Evolutionary conservation across 2,113 vertebrate species (phyloP).

Genomic region (Parus major): DNA sequence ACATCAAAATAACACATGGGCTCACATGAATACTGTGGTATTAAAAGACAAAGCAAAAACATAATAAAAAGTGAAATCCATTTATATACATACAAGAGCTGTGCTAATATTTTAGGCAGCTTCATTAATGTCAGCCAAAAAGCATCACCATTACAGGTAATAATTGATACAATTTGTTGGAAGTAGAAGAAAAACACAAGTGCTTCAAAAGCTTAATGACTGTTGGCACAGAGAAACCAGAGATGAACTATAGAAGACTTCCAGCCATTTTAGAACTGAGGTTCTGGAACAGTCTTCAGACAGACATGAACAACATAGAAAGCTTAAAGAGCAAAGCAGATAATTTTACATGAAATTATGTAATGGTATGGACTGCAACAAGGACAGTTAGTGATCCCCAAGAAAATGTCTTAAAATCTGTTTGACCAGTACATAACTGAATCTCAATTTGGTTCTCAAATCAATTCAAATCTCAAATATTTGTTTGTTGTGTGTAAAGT

Average conservation of each 20-base stretch:
- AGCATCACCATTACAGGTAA: neutral
- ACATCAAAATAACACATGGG: neutral
- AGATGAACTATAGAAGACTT: neutral
- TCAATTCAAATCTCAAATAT: neutral
- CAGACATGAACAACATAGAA: neutral
- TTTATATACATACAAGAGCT: neutral
- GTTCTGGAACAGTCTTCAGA: neutral
- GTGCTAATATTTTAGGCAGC: neutral
- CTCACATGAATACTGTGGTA: neutral
- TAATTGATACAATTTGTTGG: conserved; percentile 16
- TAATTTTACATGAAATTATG: neutral
- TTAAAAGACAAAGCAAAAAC: conserved; percentile 28
- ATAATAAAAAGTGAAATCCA: conserved; percentile 10
- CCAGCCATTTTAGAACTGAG: neutral
- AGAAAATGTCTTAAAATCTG: neutral
- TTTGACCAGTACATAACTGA: neutral
- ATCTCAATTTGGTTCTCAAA: too few relatives aligned
- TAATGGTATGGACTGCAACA: neutral
- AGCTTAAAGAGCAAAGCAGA: neutral
- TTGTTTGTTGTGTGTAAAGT: neutral
- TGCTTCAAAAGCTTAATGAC: neutral
- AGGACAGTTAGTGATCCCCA: neutral
- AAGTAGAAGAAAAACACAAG: neutral
- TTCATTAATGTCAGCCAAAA: conserved; percentile 17
- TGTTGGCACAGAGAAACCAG: neutral